A percentile compares a stretch with the other conserved stretches of the same genome.
Evolutionary conservation across 2,113 vertebrate genomes (phyloP).

Genomic region (Acrocephalus kingi): DNA sequence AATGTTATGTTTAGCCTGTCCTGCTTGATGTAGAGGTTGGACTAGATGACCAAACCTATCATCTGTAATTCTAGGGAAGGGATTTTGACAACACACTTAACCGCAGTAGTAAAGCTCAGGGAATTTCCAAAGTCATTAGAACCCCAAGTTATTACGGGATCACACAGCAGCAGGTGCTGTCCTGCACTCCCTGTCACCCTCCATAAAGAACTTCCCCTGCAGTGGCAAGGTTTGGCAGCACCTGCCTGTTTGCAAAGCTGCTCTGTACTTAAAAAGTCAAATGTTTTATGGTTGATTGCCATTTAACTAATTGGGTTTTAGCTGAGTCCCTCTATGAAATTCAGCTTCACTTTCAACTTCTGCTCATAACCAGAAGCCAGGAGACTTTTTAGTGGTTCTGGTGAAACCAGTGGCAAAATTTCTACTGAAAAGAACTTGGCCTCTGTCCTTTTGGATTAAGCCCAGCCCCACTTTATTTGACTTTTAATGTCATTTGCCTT

Average conservation of each 20-base stretch:
- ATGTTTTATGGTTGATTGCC: background rate
- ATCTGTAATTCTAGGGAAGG: conserved; percentile 56
- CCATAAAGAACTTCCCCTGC: background rate
- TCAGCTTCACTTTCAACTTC: background rate
- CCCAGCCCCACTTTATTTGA: background rate
- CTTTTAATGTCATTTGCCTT: background rate
- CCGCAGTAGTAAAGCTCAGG: background rate
- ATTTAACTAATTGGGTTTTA: background rate
- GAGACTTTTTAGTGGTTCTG: background rate
- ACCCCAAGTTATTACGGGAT: background rate
- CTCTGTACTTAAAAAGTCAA: background rate
- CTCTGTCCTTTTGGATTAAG: background rate
- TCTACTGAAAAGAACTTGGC: background rate
- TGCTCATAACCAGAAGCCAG: background rate
- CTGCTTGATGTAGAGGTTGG: conserved; percentile 50
- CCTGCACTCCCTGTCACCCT: background rate
- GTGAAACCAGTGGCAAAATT: background rate
- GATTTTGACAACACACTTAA: conserved; percentile 44
- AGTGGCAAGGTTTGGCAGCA: background rate
- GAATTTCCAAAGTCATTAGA: background rate
- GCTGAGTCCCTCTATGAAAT: background rate
- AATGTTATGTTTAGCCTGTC: conserved; percentile 59
- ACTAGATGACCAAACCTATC: conserved; percentile 56
- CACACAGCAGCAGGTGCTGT: background rate
- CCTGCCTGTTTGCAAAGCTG: background rate